Percentiles rank a stretch among this genome's conserved stretches.
phyloP scores from a whole-genome alignment of 2,113 vertebrate species.

The Murina feae region DNA sequence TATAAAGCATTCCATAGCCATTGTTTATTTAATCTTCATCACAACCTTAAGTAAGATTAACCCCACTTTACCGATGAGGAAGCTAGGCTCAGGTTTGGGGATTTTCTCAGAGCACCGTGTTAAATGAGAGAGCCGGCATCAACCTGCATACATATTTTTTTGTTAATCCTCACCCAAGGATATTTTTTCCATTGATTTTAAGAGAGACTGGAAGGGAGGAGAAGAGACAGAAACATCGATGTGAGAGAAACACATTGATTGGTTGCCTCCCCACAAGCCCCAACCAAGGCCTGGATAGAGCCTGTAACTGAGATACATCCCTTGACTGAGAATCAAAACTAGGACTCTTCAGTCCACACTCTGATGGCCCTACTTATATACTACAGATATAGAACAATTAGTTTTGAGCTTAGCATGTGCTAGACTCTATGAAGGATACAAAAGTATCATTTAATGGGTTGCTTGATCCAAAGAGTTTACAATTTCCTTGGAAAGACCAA shows the following conservation, averaged over 20 bases:
- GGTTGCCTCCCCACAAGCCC: too few species aligned
- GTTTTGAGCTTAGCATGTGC: not conserved
- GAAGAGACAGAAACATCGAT: too few species aligned
- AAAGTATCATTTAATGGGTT: not conserved
- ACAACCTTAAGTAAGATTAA: not conserved
- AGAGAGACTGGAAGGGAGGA: too few species aligned
- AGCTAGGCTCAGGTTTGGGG: not conserved
- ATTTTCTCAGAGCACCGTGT: not conserved
- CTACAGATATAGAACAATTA: not conserved
- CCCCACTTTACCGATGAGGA: not conserved
- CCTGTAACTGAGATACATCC: too few species aligned
- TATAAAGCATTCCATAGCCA: not conserved
- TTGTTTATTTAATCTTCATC: not conserved
- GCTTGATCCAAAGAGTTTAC: not conserved
- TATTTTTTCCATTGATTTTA: too few species aligned
- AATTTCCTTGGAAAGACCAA: not conserved
- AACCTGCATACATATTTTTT: not conserved
- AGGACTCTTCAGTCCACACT: too few species aligned
- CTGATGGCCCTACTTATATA: not conserved
- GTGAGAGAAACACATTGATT: too few species aligned
- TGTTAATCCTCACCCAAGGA: too few species aligned
- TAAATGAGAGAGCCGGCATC: slow-evolving; percentile 14
- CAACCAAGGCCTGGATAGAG: too few species aligned
- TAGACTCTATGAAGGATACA: not conserved
- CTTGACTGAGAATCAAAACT: too few species aligned